Conservation (phyloP, 2,113 vertebrate species). For the Egretta garzetta region DNA sequence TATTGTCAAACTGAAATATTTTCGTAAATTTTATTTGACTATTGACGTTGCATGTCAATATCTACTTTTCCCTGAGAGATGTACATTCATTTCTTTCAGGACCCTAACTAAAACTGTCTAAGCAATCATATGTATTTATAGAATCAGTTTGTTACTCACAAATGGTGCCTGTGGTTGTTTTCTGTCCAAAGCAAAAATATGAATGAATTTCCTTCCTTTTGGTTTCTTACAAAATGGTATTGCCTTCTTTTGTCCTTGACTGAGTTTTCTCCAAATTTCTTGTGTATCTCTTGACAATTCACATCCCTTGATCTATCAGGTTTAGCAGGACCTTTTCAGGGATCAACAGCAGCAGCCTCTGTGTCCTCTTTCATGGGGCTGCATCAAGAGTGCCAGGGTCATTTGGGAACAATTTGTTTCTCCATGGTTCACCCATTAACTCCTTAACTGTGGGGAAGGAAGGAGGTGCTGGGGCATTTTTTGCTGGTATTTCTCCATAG, state of each 20-base stretch:
- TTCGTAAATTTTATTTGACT: background rate
- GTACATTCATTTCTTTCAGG: background rate
- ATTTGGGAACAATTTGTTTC: background rate
- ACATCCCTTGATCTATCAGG: background rate
- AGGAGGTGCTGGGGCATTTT: background rate
- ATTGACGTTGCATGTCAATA: background rate
- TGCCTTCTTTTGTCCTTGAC: rapidly evolving
- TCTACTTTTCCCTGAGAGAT: background rate
- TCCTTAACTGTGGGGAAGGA: background rate
- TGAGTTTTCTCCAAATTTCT: background rate
- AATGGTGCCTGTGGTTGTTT: background rate
- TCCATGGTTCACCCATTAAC: background rate
- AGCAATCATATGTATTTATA: background rate
- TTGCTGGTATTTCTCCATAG: background rate
- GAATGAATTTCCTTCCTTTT: background rate
- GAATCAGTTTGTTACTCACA: background rate
- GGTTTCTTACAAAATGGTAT: background rate
- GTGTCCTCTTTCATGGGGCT: background rate
- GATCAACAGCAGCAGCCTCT: background rate
- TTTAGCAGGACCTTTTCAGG: background rate
- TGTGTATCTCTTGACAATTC: background rate
- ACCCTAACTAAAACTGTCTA: background rate
- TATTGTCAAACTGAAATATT: background rate
- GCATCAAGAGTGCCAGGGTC: background rate
- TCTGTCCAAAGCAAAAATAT: background rate